Evolutionary conservation across 2,113 vertebrate genomes (phyloP), one percentile per base, ranked within the genome.

Genomic region (Cavia porcellus): DNA sequence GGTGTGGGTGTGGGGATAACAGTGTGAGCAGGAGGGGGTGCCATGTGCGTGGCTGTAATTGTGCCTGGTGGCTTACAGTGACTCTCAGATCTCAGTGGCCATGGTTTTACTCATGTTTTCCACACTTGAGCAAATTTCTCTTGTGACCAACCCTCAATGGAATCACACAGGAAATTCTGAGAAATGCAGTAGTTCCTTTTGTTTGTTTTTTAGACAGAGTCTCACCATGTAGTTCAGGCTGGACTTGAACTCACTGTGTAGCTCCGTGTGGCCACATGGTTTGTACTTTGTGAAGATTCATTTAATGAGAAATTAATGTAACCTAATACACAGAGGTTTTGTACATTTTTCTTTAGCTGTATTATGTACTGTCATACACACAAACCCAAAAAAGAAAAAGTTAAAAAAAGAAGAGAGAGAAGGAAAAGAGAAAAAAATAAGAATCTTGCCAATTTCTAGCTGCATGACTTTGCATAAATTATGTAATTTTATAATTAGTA

Each of bases 71-170:
- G 28, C 35, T 61, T 38, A 32, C 35, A 28, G 28, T 25, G 86
- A 87, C 42, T 77, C 68, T 86, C 35, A 32, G 3, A 35, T 19
- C 15, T n/a, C 22, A 87, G 68, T 19, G 32, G 57, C 86, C 89
- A 35, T 28, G 22, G 32, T 86, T 93, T 75, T 83, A 86, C 79
- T 90, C 74, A 42, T 32, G 30, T 22, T 50, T 93, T 55, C 42
- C 52, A 83, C 77, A 87, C 68, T 70, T 90, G 28, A 95, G 19
- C 79, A 90, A 6, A 93, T 75, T 89, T 93, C 55, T 86, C 20
- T 81, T 82, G 10, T 15, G 17, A 77, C 2, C 35, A 90, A 61
- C 9, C 35, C 30, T 42, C 91, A 62, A 52, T 94, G 42, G 86
- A 81, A 72, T n/a, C 50, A 50, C 12, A 42, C 28, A 17, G 19